Percentiles rank a stretch among this genome's conserved stretches.
These are phyloP conservation scores for Knipowitschia caucasica DNA, from an alignment of 2,797 vertebrate genomes.

Conservation along the genomic window DNA sequence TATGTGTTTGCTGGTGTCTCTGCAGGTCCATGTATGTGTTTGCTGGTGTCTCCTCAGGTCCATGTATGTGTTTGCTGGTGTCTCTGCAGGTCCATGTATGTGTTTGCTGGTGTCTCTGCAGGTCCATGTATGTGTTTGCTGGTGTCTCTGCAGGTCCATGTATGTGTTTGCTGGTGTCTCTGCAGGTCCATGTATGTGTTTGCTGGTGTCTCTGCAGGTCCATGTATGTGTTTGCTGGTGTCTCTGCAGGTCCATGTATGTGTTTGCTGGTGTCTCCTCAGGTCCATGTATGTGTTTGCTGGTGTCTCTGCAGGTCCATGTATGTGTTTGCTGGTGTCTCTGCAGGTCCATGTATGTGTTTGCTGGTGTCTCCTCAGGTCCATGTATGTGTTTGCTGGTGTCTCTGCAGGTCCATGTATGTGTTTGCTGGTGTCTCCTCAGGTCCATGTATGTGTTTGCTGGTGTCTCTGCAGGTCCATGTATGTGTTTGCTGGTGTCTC, in stretches of 20 bases:
- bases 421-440: conserved; percentile 97
- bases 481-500: conserved; percentile 96
- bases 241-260: too few relatives aligned
- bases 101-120: conserved; percentile 97
- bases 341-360: too few relatives aligned
- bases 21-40: too few relatives aligned
- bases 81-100: too few relatives aligned
- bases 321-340: conserved; percentile 96
- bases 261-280: conserved; percentile 97
- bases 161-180: conserved; percentile 96
- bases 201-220: conserved; percentile 94
- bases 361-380: conserved; percentile 94
- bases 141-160: conserved; percentile 97
- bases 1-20: conserved; percentile 96
- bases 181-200: too few relatives aligned
- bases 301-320: conserved; percentile 97
- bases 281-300: conserved; percentile 93
- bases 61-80: conserved; percentile 95
- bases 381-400: conserved; percentile 95
- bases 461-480: conserved; percentile 97
- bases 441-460: conserved; percentile 93
- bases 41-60: conserved; percentile 94
- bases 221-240: conserved; percentile 95
- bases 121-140: conserved; percentile 93
- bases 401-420: too few relatives aligned